Evolutionary conservation across 2,113 vertebrate genomes (phyloP), one percentile per base, ranked within the genome.

Genomic region (Eclectus roratus): DNA sequence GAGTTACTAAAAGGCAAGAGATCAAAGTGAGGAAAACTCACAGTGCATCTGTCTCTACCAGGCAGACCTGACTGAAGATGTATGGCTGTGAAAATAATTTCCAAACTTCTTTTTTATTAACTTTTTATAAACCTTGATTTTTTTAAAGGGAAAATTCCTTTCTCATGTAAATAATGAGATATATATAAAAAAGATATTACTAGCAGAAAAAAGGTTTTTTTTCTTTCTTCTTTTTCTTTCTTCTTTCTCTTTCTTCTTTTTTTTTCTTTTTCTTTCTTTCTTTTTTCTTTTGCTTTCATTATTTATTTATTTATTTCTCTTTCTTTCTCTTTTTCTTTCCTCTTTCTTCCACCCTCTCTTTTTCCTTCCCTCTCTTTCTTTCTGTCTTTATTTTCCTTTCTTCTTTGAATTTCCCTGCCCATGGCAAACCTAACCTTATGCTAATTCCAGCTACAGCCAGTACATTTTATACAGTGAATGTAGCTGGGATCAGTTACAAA

Each of bases 401-500:
- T 52, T 41, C 20, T 31, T 60, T 79, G 31, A 70, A 92, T 94
- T 89, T 84, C 55, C 56, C 33, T 76, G 20, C 64, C 61, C 82
- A 65, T 29, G 91, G 46, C 66, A 92, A 85, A 73, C 41, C 65
- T 89, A 97, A 80, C 74, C 82, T 93, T 65, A 86, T 86, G 69
- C 83, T 94, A 35, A 92, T 70, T 87, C 86, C 85, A 74, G 69
- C 82, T 70, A 37, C 35, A 93, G 55, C 33, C 89, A 68, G 63
- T 61, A 49, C 91, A 47, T 95, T 96, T 76, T 83, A 71, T 81
- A 93, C 90, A 86, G 79, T 56, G 84, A 91, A 58, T 70, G 27
- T 85, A 83, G 64, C 94, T 93, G 92, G 89, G 81, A 95, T 97
- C 93, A 63, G 87, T 97, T 97, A 94, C 97, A 96, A 95, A 97